Percentiles rank a stretch among this genome's conserved stretches.
Conservation (phyloP, 2,888 invertebrate genomes). For the Elysia crispata region DNA sequence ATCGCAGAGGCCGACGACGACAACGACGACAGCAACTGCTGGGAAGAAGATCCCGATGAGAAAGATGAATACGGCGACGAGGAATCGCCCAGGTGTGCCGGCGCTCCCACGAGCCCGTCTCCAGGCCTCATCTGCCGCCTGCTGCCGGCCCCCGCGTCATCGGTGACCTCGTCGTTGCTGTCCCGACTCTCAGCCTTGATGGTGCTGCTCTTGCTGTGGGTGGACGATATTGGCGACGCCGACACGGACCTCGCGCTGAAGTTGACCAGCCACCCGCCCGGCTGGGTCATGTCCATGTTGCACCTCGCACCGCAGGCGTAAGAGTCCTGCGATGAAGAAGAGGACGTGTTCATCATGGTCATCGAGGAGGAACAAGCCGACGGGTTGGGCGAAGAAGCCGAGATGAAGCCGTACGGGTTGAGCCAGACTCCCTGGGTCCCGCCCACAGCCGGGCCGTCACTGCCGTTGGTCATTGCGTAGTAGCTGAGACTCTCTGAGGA, state of each 20-base stretch:
- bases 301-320: not conserved
- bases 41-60: not conserved
- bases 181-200: slow-evolving; percentile 41
- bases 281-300: too few species aligned
- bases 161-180: slow-evolving; percentile 10
- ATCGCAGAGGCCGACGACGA: not conserved
- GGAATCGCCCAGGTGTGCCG: slow-evolving; percentile 56
- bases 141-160: slow-evolving; percentile 18
- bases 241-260: slow-evolving; percentile 22
- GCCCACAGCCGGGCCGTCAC: slow-evolving; percentile 56
- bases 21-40: not conserved
- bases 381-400: slow-evolving; percentile 29
- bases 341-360: too few species aligned
- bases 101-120: slow-evolving; percentile 56
- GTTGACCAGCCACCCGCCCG: slow-evolving; percentile 29
- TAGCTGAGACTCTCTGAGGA: slow-evolving; percentile 70
- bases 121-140: slow-evolving; percentile 44
- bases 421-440: slow-evolving; percentile 54
- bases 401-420: slow-evolving; percentile 55
- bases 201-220: slow-evolving; percentile 44
- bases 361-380: not conserved
- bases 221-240: slow-evolving; percentile 38
- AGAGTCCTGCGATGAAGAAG: slow-evolving; percentile 38
- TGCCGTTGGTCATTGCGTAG: slow-evolving; percentile 52
- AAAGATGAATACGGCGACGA: too few species aligned